A percentile compares a stretch with the other conserved stretches of the same genome.
Conservation (phyloP, 2,113 vertebrate genomes). For the Antechinus stuartii region DNA sequence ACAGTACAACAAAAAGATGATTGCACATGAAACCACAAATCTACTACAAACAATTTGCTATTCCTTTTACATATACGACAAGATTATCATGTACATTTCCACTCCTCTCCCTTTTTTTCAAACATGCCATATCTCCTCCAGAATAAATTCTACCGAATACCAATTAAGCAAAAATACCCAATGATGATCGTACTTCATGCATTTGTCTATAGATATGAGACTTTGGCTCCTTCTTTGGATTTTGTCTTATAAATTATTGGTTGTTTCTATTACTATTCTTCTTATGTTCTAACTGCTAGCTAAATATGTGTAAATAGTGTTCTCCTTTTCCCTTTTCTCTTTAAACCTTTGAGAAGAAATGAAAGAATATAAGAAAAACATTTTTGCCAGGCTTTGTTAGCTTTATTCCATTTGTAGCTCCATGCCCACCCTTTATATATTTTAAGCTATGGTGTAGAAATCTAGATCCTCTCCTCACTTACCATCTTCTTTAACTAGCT, state of each 20-base stretch:
- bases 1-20: background rate
- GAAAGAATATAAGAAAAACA: background rate
- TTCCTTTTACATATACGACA: background rate
- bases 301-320: background rate
- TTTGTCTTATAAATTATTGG: background rate
- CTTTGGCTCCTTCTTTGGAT: background rate
- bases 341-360: background rate
- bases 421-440: background rate
- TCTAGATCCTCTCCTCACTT: background rate
- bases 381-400: background rate
- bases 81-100: background rate
- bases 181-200: background rate
- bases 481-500: background rate
- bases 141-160: background rate
- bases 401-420: background rate
- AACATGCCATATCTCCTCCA: background rate
- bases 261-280: background rate
- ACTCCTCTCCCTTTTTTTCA: background rate
- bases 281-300: background rate
- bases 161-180: background rate
- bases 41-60: background rate
- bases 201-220: background rate
- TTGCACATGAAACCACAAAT: background rate
- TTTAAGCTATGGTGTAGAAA: background rate
- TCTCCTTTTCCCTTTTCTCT: background rate